Evolutionary conservation across 2,888 invertebrate species (phyloP), one percentile per base, ranked within the genome.

Genomic region (Charanyca ferruginea): DNA sequence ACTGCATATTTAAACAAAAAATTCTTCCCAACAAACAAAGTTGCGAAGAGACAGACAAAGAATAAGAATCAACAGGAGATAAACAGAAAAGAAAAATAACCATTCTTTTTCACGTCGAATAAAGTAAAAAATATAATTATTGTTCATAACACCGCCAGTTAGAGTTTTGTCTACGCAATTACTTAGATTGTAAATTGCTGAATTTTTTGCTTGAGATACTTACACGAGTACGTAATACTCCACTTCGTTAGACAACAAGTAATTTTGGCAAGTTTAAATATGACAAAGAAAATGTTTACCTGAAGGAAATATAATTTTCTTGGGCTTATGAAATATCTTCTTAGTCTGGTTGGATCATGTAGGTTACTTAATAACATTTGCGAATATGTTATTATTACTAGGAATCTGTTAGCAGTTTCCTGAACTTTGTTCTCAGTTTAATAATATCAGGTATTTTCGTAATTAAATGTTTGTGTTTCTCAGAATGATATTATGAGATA

Each of bases 151-250:
- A 63, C 48, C 45, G 41, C 47, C 54, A 48, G 57, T 74, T 54
- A 25, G 63, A 41, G 62, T 68, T 66, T 67, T 66, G 48, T 65
- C 49, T 64, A 58, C 55, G 66, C 62, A 74, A 77, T 80, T 68
- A 80, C 68, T 49, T 59, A 74, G 55, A 48, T 57, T 38, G 22
- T 57, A 72, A 77, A 80, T 73, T 73, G 61, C 38, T 5, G 57
- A 67, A 60, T 72, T 79, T 66, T 71, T 72, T 61, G 66, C 67
- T 69, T 55, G 60, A 68, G 60, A 51, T 65, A 69, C 63, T 9
- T 32, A n/a, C n/a, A 62, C 53, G 22, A 32, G 57, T 69, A 71
- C 71, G 32, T 38, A 32, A 75, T 75, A 73, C 41, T 41, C 52
- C 58, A 70, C 52, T 76, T 63, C 20, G 20, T 28, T 44, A 45